Conservation (phyloP, 1,140 invertebrate species). For the Scaptomyza pallida region DNA sequence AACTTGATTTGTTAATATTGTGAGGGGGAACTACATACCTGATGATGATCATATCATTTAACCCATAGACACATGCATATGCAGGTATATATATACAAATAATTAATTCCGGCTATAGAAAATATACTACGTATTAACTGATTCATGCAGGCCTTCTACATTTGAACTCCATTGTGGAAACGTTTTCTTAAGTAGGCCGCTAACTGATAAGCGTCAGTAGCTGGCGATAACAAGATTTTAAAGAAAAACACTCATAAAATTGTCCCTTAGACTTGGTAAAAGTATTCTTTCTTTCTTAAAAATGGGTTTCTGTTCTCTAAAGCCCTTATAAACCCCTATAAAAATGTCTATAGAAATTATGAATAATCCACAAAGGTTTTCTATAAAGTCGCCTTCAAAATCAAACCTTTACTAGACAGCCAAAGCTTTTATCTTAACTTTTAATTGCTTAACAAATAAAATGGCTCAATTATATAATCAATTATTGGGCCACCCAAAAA, state of each 20-base stretch:
- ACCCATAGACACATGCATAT: background rate
- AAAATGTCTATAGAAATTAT: no score
- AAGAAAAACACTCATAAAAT: background rate
- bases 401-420: no score
- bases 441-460: no score
- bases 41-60: background rate
- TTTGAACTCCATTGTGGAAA: background rate
- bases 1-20: no score
- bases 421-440: no score
- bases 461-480: slow-evolving; percentile 5
- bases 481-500: background rate
- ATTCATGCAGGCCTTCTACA: slow-evolving; percentile 4
- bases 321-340: no score
- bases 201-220: slow-evolving; percentile 32
- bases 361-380: no score
- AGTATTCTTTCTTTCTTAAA: no score
- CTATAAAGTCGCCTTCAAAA: no score
- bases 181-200: slow-evolving; percentile 1
- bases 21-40: no score
- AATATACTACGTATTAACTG: background rate
- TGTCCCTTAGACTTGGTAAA: background rate
- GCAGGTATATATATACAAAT: background rate
- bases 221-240: slow-evolving; percentile 18
- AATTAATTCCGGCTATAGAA: background rate
- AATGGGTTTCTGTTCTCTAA: no score